Evolutionary conservation across 2,797 vertebrate species (phyloP).

Genomic region (Champsocephalus esox): DNA sequence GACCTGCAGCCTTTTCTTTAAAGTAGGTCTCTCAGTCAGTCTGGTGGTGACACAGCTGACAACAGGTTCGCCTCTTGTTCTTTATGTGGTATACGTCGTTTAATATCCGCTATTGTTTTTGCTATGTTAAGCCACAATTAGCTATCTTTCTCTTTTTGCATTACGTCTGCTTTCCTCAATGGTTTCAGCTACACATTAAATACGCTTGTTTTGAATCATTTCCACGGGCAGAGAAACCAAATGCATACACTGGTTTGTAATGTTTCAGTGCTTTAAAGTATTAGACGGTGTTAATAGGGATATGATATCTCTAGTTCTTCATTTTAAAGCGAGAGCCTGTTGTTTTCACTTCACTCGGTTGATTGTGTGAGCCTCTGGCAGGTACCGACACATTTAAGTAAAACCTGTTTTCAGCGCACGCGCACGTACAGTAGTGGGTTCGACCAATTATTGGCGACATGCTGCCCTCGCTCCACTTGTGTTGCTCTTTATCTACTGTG

Average conservation of each 20-base stretch:
- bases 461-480: background rate
- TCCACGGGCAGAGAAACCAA: background rate
- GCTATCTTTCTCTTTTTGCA: background rate
- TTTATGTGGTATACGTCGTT: slow-evolving; percentile 3
- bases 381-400: slow-evolving; percentile 28
- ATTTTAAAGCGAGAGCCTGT: slow-evolving; percentile 4
- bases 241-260: background rate
- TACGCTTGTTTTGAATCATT: background rate
- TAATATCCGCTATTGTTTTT: background rate
- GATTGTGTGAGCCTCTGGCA: slow-evolving; percentile 17
- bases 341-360: slow-evolving; percentile 4
- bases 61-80: slow-evolving; percentile 33
- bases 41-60: slow-evolving; percentile 5
- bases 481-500: background rate
- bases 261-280: slow-evolving; percentile 7
- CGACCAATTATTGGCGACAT: background rate
- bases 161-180: background rate
- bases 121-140: background rate
- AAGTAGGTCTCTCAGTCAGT: slow-evolving; percentile 75
- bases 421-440: background rate
- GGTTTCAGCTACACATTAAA: background rate
- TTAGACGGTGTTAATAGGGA: background rate
- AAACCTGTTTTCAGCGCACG: slow-evolving; percentile 57
- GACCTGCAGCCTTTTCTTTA: slow-evolving; percentile 73
- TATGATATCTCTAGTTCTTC: background rate